These are phyloP conservation scores for Tragelaphus buxtoni DNA, from an alignment of 2,113 vertebrate species.

Conservation along the genomic window DNA sequence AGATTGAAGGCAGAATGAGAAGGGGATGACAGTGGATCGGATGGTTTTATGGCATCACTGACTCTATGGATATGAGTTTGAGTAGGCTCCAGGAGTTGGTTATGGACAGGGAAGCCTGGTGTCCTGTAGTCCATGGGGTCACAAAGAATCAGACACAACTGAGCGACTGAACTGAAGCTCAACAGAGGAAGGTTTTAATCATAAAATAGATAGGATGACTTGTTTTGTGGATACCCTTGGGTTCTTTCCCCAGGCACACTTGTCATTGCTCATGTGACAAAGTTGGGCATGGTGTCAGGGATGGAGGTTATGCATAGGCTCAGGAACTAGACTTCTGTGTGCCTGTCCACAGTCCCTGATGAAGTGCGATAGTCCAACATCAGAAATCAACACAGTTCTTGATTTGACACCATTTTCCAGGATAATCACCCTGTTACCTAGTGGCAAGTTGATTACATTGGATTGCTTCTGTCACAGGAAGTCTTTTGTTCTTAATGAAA, in stretches of 20 bases:
- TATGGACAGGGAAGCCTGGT: background rate
- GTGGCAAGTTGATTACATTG: background rate
- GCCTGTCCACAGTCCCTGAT: background rate
- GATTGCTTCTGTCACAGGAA: background rate
- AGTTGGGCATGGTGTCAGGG: background rate
- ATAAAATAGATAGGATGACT: background rate
- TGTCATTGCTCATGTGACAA: background rate
- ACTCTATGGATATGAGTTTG: background rate
- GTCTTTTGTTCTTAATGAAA: background rate
- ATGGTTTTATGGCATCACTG: background rate
- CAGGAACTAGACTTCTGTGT: background rate
- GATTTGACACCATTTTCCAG: background rate
- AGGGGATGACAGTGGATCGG: background rate
- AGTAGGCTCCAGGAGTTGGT: background rate
- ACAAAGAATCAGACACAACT: background rate
- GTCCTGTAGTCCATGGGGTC: background rate
- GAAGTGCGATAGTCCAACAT: background rate
- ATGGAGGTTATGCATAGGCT: background rate
- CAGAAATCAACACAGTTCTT: background rate
- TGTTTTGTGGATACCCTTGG: background rate
- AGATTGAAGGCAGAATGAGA: background rate
- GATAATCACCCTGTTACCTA: background rate
- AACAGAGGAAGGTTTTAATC: background rate
- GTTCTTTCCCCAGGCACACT: background rate
- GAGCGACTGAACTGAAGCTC: background rate